Percentiles rank a stretch among this genome's conserved stretches.
These are phyloP conservation scores for Protomyctophum bolini DNA, from an alignment of 2,113 vertebrate species.

Conservation along the genomic window DNA sequence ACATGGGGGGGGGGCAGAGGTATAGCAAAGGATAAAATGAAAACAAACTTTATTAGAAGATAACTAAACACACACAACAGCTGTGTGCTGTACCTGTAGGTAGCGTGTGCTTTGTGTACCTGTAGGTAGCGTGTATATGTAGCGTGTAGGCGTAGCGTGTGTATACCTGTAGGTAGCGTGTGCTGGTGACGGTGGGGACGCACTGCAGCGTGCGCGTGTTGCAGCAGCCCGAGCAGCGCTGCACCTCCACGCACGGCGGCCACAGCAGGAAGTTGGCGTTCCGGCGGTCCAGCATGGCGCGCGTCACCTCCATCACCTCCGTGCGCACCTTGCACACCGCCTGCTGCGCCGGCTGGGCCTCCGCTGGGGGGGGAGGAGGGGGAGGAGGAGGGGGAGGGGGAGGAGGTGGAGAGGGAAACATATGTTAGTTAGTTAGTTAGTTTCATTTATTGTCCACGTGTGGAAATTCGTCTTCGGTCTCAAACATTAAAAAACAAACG, in stretches of 20 bases:
- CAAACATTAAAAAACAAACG: no score
- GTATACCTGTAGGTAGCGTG: slow-evolving; percentile 84
- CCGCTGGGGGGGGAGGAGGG: slow-evolving; percentile 60
- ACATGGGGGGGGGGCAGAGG: no score
- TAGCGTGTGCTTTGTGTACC: neutral
- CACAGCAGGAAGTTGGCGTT: slow-evolving; percentile 93
- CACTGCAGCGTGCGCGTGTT: slow-evolving; percentile 85
- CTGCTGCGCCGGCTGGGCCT: slow-evolving; percentile 82
- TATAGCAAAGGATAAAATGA: no score
- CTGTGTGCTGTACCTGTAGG: slow-evolving; percentile 44
- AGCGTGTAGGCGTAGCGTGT: no score
- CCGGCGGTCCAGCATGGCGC: slow-evolving; percentile 88
- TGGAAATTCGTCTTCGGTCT: no score
- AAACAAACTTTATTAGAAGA: no score
- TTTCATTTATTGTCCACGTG: no score
- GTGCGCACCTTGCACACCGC: slow-evolving; percentile 90
- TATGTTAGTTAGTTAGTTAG: no score
- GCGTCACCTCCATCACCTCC: slow-evolving; percentile 89
- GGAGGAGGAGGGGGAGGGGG: slow-evolving; percentile 21
- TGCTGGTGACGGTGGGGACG: slow-evolving; percentile 79
- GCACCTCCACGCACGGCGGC: slow-evolving; percentile 94
- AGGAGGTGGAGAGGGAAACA: neutral
- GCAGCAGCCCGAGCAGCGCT: slow-evolving; percentile 96
- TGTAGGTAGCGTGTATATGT: neutral
- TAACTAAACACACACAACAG: no score